Evolutionary conservation across 2,888 invertebrate species (phyloP), one percentile per base, ranked within the genome.

Genomic region (Neoascia interrupta): DNA sequence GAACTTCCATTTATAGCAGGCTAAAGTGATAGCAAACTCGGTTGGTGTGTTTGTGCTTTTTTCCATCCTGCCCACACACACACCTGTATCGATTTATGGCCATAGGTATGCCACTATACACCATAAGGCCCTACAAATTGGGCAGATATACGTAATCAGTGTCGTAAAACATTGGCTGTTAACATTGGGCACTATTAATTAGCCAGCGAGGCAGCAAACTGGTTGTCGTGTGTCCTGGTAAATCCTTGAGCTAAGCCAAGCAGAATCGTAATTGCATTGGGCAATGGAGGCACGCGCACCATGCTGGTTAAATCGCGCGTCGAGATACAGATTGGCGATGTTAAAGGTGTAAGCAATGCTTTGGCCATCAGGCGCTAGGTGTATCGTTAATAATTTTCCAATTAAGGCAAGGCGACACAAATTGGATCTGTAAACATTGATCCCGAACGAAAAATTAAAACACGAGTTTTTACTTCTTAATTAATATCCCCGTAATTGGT

Each of bases 81-180:
- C 47, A 66, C 66, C 54, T 66, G 66, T 37, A 66, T 66, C 66
- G 56, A 66, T 56, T 66, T 56, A 47, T 28, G 37, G 18, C 16
- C 36, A n/a, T n/a, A n/a, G n/a, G n/a, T n/a, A n/a, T n/a, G n/a
- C n/a, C n/a, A n/a, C n/a, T n/a, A n/a, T n/a, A n/a, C n/a, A 5
- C 31, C 47, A 39, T 66, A 45, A 56, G 56, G 21, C 45, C 45
- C 28, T 37, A 28, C 45, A 56, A 56, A 66, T 56, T 47, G 47
- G 28, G 10, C 26, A 37, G 45, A 28, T 54, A 45, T 43, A 53
- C 45, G 37, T 18, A 66, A 66, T 56, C 54, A 47, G 54, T 5
- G 45, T 47, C 66, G 66, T 66, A 47, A 66, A 66, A 56, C 16
- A n/a, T n/a, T n/a, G 45, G 36, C 26, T 56, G 54, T 39, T 37